Evolutionary conservation across 1,140 invertebrate genomes (phyloP), one percentile per base, ranked within the genome.

Genomic region (Telenomus remus): DNA sequence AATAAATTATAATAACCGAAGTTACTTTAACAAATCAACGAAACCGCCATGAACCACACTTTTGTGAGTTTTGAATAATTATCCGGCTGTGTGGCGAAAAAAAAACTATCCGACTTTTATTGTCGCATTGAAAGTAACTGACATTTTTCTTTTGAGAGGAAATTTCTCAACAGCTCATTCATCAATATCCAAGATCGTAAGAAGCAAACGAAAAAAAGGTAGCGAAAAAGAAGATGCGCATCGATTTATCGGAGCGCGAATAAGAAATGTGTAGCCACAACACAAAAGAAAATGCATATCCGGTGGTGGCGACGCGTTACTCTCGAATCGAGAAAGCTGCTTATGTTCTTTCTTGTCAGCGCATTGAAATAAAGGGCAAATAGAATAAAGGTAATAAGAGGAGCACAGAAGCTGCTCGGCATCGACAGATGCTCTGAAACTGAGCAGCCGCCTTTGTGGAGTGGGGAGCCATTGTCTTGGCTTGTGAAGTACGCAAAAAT

Each of bases 391-490:
- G 70, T 60, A 61, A 59, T 65, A 71, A 70, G 60, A 53, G 53
- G 44, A 48, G 35, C 11, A 16, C 27, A 42, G 16, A 48, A 39
- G 19, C 16, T 46, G 19, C 35, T 19, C 54, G 65, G 50, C 75
- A 79, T 75, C 68, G 78, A 64, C 64, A 78, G 72, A 78, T 79
- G 75, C 65, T 27, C 19, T 74, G 69, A 69, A 81, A 60, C 76
- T 55, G 77, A 79, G 70, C 70, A 71, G 46, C 50, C 27, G 63
- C 64, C 66, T 71, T 15, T 54, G 14, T 64, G 51, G 70, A 27
- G 19, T 27, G 19, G 53, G 44, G 65, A 65, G 65, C 80, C 75
- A 85, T 85, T 85, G 83, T 85, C 78, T 82, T 75, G 73, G 79
- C 1, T 0, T 39, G 61, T 76, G 65, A 39, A 76, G 76, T 63